A percentile compares a stretch with the other conserved stretches of the same genome.
phyloP scores from a whole-genome alignment of 2,113 vertebrate genomes.

The Panthera leo region DNA sequence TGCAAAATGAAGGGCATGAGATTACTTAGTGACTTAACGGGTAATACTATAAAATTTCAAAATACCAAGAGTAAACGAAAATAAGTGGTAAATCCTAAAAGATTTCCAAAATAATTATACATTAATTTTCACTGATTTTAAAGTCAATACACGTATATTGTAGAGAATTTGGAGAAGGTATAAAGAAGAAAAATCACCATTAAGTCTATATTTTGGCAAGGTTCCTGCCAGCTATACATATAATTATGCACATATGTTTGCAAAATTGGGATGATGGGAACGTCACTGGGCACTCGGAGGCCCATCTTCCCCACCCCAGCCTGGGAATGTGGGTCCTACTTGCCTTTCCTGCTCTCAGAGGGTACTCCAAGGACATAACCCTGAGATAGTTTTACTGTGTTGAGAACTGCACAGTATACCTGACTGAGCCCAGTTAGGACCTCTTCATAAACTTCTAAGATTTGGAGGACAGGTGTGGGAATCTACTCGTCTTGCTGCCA shows the following conservation, averaged over 20 bases:
- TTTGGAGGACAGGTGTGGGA: not conserved
- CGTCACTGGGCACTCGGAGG: not conserved
- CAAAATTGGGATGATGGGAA: not conserved
- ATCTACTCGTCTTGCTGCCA: not conserved
- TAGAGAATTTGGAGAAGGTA: not conserved
- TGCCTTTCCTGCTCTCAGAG: not conserved
- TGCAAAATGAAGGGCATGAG: not conserved
- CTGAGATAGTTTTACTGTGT: not conserved
- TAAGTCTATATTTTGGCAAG: not conserved
- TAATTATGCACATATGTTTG: not conserved
- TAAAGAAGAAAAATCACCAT: not conserved
- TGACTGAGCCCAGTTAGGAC: not conserved
- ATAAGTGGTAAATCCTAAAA: not conserved
- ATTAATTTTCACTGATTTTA: not conserved
- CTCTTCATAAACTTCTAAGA: not conserved
- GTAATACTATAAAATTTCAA: not conserved
- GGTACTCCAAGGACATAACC: not conserved
- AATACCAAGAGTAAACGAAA: not conserved
- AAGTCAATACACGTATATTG: not conserved
- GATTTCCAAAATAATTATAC: not conserved
- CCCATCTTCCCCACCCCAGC: not conserved
- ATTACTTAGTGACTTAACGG: not conserved
- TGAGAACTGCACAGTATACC: not conserved
- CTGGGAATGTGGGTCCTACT: not conserved
- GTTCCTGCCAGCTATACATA: not conserved